Evolutionary conservation across 2,888 invertebrate species (phyloP).

Genomic region (Sepioteuthis lessoniana): DNA sequence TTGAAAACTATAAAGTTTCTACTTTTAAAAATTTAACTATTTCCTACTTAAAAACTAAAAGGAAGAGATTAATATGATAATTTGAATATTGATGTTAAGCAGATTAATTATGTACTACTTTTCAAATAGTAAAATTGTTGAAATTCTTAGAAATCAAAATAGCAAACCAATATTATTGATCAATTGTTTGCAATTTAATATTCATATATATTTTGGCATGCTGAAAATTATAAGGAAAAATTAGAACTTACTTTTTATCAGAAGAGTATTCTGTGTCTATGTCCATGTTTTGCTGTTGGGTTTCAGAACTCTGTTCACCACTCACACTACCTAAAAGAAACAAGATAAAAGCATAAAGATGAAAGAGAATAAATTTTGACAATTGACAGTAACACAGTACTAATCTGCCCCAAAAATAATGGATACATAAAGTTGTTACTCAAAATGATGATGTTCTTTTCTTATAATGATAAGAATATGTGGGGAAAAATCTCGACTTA

Average conservation of each 20-base stretch:
- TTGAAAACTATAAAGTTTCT: not conserved
- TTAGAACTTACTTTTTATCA: constrained; percentile 38
- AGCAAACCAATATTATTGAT: not conserved
- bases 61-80: not conserved
- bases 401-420: not conserved
- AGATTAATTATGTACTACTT: not conserved
- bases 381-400: not conserved
- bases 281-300: constrained; percentile 35
- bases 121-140: not conserved
- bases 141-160: not conserved
- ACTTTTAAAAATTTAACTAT: not conserved
- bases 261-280: constrained; percentile 38
- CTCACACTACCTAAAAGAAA: not conserved
- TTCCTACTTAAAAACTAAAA: not conserved
- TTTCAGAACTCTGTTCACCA: constrained; percentile 15
- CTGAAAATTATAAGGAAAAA: not conserved
- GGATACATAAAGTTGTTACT: not conserved
- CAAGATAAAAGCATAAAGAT: not conserved
- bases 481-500: too few relatives aligned
- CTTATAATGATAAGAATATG: too few relatives aligned
- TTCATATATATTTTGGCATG: not conserved
- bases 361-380: not conserved
- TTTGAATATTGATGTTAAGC: not conserved
- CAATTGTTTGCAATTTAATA: not conserved
- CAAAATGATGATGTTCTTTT: not conserved